A percentile compares a stretch with the other conserved stretches of the same genome.
Conservation (phyloP, 2,888 invertebrate species). For the Pristionchus fissidentatus region DNA sequence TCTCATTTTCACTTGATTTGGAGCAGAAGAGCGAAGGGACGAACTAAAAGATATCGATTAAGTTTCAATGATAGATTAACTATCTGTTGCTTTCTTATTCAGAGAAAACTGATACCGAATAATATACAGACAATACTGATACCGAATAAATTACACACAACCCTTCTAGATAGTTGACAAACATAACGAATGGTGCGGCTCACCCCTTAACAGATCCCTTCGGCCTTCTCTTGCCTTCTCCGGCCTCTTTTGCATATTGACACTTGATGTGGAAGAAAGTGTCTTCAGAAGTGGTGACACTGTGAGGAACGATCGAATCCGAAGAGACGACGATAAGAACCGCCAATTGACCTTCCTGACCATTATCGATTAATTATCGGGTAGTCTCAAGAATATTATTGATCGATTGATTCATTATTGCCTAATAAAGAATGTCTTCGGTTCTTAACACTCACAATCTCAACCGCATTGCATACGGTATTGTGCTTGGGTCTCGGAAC, state of each 20-base stretch:
- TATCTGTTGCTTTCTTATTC: background rate
- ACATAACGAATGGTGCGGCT: background rate
- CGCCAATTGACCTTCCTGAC: constrained; percentile 66
- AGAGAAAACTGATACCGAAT: too few relatives aligned
- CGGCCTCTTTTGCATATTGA: background rate
- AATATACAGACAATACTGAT: too few relatives aligned
- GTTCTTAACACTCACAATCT: constrained; percentile 59
- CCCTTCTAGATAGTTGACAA: background rate
- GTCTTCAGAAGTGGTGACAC: constrained; percentile 74
- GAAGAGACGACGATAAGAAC: constrained; percentile 71
- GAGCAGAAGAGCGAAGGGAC: background rate
- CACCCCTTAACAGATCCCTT: constrained; percentile 6
- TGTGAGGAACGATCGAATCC: constrained; percentile 71
- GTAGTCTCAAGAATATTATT: background rate
- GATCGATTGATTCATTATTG: too few relatives aligned
- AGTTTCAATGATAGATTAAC: background rate
- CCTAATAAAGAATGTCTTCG: background rate
- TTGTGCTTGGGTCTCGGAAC: constrained; percentile 69
- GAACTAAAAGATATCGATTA: too few relatives aligned
- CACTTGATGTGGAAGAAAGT: constrained; percentile 58
- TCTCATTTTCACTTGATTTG: constrained; percentile 50
- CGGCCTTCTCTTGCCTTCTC: background rate
- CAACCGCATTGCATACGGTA: constrained; percentile 72
- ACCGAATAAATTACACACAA: too few relatives aligned
- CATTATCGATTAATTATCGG: background rate